Base-by-base conservation (phyloP, 2,113 vertebrate species). In the Cromileptes altivelis region DNA sequence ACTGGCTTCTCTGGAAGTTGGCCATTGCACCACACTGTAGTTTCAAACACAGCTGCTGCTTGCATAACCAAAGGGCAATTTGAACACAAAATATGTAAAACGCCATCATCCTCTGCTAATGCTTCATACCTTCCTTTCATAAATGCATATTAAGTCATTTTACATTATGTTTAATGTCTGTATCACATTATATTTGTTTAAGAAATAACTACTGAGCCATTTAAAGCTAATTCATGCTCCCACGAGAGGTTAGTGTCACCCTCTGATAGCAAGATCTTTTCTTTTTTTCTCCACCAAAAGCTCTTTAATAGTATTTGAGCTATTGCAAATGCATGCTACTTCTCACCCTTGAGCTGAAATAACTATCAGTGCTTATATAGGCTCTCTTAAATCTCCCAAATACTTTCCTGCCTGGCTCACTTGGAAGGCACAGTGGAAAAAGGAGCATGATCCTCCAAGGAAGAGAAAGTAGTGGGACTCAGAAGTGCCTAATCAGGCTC, bases 371-470 rank as follows among this genome's bases (percentile, higher is more conserved):
- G 85, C 90, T 94, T 94, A 93, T 93, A 93, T 86, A 93, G 93
- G 89, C 90, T 92, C 91, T 94, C 93, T 94, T 94, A 95, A 95
- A 95, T 94, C 93, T 94, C 89, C 82, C 84, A 88, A 95, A 95
- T 95, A 93, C 93, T 93, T 95, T 95, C 94, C 93, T 94, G 93
- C 93, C 91, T 86, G 77, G 90, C 93, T 94, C 91, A 94, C 93
- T 95, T 95, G 95, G 95, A 95, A 87, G 76, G 82, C 84, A 81
- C 81, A 90, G 83, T 91, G 94, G 95, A 96, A 96, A 95, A 94
- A 94, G 82, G 88, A 90, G 81, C 80, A 45, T 3, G 82, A 87
- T 93, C 88, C 92, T 90, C 86, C 47, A 49, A 90, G 86, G 90
- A 93, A 89, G 88, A 91, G 90, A 92, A 94, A 91, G 91, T 89